Evolutionary conservation across 2,113 vertebrate species (phyloP), one percentile per base, ranked within the genome.

Genomic region (Dascyllus trimaculatus): DNA sequence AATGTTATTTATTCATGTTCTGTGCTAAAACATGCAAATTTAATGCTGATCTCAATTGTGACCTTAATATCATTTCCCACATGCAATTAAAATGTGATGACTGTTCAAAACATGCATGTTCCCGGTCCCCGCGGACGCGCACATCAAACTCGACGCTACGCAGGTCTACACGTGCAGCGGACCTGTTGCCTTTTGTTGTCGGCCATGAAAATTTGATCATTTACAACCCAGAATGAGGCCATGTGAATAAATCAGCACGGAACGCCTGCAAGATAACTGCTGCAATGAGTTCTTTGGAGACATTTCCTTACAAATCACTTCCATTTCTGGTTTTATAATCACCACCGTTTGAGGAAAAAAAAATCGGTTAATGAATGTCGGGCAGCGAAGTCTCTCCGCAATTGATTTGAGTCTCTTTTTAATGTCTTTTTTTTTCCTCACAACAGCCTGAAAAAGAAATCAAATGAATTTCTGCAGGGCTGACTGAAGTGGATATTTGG

Each of bases 271-370:
- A 22, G 51, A 58, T 60, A 51, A 69, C 14, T 11, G n/a, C 62
- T 72, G 21, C 19, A 18, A 54, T n/a, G 18, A 57, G 61, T 48
- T 43, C 14, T 73, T 60, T 46, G 29, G 29, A 49, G 29, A 58
- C 15, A 40, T 57, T 71, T 65, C 2, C 52, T 15, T 0, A 21
- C 19, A 71, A 56, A 80, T 40, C 54, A 32, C 53, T 70, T 40
- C 58, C 40, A 14, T 64, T 70, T 78, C 53, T 58, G 56, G 43
- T 32, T 64, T 76, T 72, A 48, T 74, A 66, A 71, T 78, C 38
- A 43, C 49, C 52, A 56, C 32, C 21, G 32, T 75, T 35, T 40
- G 38, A 40, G 11, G 46, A 18, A 13, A 10, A 11, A 57, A 14
- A 66, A 32, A 74, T 4, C 17, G 25, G 22, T 51, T 67, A 38